Percentiles rank a stretch among this genome's conserved stretches.
Evolutionary conservation across 2,113 vertebrate genomes (phyloP).

Genomic region (Passer montanus): DNA sequence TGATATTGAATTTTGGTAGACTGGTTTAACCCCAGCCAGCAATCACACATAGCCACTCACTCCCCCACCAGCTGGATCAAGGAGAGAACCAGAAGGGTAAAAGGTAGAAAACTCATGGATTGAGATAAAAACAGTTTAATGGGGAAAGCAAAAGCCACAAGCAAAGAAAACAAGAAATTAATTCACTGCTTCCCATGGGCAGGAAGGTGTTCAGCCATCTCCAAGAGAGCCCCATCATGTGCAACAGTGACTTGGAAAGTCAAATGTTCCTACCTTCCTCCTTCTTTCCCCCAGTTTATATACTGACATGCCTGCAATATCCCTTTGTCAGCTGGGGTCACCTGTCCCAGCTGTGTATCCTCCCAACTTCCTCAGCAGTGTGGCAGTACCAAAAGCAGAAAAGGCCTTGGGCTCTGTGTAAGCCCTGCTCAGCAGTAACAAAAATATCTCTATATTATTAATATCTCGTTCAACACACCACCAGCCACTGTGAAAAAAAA

Average conservation of each 20-base stretch:
- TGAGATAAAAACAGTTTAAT: not conserved
- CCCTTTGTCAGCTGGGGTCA: not conserved
- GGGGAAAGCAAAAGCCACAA: not conserved
- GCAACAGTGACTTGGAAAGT: not conserved
- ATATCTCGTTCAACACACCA: not conserved
- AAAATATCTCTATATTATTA: not conserved
- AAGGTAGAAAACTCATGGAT: not conserved
- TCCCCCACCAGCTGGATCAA: not conserved
- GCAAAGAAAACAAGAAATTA: not conserved
- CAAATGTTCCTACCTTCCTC: not conserved
- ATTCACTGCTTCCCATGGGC: not conserved
- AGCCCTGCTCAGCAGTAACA: not conserved
- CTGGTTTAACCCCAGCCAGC: not conserved
- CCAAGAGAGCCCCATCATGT: not conserved
- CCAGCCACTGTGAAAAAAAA: not conserved
- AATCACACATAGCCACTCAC: not conserved
- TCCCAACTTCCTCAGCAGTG: rapidly evolving
- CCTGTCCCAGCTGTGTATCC: not conserved
- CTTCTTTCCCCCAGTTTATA: not conserved
- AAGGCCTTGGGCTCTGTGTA: not conserved
- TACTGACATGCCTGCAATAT: not conserved
- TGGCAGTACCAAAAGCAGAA: not conserved
- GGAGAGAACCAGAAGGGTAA: too few relatives aligned
- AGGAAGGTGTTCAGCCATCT: not conserved
- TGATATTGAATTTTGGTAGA: not conserved